Evolutionary conservation across 23 tunicate genomes (phyloP), one percentile per base, ranked within the genome.

Genomic region (Halocynthia aurantium): DNA sequence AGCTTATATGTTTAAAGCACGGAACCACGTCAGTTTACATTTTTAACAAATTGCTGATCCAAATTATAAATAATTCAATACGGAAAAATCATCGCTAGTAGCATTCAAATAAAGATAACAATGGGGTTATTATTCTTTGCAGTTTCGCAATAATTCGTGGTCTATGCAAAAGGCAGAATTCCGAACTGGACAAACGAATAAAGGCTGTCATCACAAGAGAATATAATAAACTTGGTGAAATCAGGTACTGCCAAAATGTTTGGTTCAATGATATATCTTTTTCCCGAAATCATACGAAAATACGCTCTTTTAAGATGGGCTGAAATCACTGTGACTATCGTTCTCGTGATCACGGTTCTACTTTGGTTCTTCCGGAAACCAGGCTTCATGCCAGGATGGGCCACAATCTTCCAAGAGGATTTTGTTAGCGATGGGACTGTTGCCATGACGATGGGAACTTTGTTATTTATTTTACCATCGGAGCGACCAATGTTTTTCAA

Each of bases 301-400:
- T 2, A 9, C 1, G 10, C 55, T 52, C 9, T 62, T 52, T 68
- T 21, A n/a, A 70, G 85, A 7, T 81, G 85, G 85, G 57, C 70
- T 7, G 85, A 81, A 18, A 52, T 61, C 8, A 81, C 78, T 7
- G 78, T 81, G 0, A 20, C 58, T 6, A 22, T 72, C 31, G 57
- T 81, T 20, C 57, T 81, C 15, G 31, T 72, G 44, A 62, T 71
- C 11, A 81, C 85, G 5, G 85, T 62, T 7, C 20, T 81, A 10
- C 57, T 81, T 2, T 81, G 85, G 85, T 81, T 81, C 78, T 81
- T 81, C 71, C 57, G 85, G 56, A 71, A 81, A 7, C 85, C 85
- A n/a, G 85, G 85, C 0, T 81, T 81, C 22, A 81, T 81, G 77
- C 78, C 85, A 6, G 85, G 85, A 0, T 81, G 85, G 85, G 54